Percentiles rank a stretch among this genome's conserved stretches.
Evolutionary conservation across 2,888 invertebrate species (phyloP).

Genomic region (Mythimna pallens): DNA sequence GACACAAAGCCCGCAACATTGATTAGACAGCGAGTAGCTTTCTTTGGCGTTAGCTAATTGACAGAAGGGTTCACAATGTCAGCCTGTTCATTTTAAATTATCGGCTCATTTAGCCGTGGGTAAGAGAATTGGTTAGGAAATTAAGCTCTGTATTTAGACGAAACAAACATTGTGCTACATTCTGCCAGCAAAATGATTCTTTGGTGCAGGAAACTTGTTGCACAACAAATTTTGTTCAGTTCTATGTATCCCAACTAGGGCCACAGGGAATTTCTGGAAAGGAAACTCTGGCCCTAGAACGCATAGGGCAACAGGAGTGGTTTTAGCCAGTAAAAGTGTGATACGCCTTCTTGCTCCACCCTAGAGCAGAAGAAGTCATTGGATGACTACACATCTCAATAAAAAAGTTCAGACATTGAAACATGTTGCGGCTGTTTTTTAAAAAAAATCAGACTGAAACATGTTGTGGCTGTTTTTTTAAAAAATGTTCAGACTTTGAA

Average conservation of each 20-base stretch:
- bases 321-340: too few species aligned
- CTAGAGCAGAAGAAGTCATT: too few species aligned
- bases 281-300: too few species aligned
- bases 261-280: too few species aligned
- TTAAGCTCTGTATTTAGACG: background rate
- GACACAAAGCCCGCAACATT: conserved; percentile 22
- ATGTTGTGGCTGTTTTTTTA: too few species aligned
- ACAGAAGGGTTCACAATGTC: background rate
- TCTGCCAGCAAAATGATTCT: background rate
- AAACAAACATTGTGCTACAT: background rate
- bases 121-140: background rate
- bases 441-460: too few species aligned
- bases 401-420: too few species aligned
- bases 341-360: too few species aligned
- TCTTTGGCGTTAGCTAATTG: conserved; percentile 21
- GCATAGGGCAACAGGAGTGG: too few species aligned
- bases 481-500: too few species aligned
- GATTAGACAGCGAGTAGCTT: conserved; percentile 9
- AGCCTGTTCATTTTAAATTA: background rate
- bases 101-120: conserved; percentile 15
- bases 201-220: background rate
- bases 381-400: too few species aligned
- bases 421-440: too few species aligned
- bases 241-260: background rate
- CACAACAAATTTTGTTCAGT: background rate